Percentiles rank a stretch among this genome's conserved stretches.
Conservation (phyloP, 92 coral and sea anemone genomes). For the Ricordea florida region DNA sequence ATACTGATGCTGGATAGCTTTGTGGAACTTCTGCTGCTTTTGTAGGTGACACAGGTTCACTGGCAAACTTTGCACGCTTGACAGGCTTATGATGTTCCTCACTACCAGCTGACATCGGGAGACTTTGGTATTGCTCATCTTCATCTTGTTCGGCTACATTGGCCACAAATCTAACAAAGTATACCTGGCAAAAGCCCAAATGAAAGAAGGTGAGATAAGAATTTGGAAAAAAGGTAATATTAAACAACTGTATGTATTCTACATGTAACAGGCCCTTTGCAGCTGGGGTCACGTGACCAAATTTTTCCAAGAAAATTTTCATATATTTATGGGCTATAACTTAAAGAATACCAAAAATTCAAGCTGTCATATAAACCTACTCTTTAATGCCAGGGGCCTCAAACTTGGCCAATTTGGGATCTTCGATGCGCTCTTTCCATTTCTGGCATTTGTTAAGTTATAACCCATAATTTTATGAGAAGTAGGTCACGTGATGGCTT, state of each 20-base stretch:
- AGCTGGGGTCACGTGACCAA: background rate
- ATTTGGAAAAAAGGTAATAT: constrained; percentile 7
- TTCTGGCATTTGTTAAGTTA: too few relatives aligned
- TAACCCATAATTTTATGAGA: too few relatives aligned
- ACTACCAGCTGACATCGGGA: constrained; percentile 26
- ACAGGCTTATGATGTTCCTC: constrained; percentile 30
- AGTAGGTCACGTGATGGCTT: too few relatives aligned
- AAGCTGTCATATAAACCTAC: too few relatives aligned
- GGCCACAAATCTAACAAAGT: constrained; percentile 58
- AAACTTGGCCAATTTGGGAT: too few relatives aligned
- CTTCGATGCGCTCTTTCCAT: too few relatives aligned
- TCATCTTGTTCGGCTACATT: constrained; percentile 52
- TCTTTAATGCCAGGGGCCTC: too few relatives aligned
- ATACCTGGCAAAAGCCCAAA: constrained; percentile 56
- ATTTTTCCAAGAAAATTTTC: background rate
- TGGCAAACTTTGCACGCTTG: constrained; percentile 66
- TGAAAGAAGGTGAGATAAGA: constrained; percentile 24
- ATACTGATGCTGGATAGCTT: constrained; percentile 67
- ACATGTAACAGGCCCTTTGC: background rate
- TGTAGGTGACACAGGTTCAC: constrained; percentile 49
- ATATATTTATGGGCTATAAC: background rate
- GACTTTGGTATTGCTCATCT: constrained; percentile 48
- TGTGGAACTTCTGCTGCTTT: constrained; percentile 19
- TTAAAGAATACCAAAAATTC: too few relatives aligned
- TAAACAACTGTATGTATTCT: constrained; percentile 1